Percentiles rank a stretch among this genome's conserved stretches.
phyloP scores from a whole-genome alignment of 2,113 vertebrate species.

The Cynopterus brachyotis region DNA sequence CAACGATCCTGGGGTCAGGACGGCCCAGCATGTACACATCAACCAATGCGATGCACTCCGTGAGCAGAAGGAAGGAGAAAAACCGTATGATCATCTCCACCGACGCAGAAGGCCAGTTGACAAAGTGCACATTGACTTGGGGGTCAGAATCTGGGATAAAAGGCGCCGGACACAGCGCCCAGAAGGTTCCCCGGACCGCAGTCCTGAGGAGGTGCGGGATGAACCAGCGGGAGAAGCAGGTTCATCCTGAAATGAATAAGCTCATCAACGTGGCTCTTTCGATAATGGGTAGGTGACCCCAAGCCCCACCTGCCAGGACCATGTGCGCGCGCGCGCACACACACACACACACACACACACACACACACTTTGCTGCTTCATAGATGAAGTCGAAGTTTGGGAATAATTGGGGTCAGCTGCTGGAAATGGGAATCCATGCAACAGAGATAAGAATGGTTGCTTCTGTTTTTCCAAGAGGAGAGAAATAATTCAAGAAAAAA shows the following conservation, averaged over 20 bases:
- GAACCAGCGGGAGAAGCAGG: not conserved
- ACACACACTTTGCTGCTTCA: accelerated
- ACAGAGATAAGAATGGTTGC: not conserved
- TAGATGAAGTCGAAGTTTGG: not conserved
- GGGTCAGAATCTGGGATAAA: not conserved
- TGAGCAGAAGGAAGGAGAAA: not conserved
- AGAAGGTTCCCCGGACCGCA: not conserved
- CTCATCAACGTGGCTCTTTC: accelerated
- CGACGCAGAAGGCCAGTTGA: not conserved
- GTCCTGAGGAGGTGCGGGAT: too few relatives aligned
- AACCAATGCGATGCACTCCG: not conserved
- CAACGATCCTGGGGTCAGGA: not conserved
- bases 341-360: not conserved
- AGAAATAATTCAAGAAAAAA: not conserved
- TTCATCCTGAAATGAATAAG: not conserved
- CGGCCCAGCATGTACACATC: not conserved
- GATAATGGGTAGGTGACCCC: not conserved
- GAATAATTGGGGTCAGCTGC: not conserved
- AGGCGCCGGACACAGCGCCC: not conserved
- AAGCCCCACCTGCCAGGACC: not conserved
- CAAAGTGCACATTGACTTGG: not conserved
- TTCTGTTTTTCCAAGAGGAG: not conserved
- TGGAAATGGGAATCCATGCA: not conserved
- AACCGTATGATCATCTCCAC: not conserved
- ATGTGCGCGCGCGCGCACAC: not conserved